phyloP scores from a whole-genome alignment of 2,113 vertebrate genomes.

The Dendrocopos noguchii region DNA sequence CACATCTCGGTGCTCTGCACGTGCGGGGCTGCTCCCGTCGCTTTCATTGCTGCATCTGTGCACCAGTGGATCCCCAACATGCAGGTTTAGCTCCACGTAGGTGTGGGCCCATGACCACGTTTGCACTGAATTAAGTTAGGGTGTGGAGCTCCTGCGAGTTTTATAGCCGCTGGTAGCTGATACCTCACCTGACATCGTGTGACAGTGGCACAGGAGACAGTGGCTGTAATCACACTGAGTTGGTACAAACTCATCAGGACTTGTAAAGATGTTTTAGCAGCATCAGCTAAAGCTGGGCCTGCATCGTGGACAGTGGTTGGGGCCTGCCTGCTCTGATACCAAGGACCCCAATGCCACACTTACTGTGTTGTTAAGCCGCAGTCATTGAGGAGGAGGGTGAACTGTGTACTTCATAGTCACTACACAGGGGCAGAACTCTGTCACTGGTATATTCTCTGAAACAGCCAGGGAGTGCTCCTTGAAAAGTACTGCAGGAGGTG shows the following conservation, averaged over 20 bases:
- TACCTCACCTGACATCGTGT: background rate
- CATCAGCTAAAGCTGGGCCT: background rate
- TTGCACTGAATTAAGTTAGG: background rate
- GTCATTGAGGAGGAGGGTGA: background rate
- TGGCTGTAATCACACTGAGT: background rate
- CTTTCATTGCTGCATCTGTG: background rate
- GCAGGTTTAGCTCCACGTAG: background rate
- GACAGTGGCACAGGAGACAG: background rate
- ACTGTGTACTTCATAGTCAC: background rate
- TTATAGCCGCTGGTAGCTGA: background rate
- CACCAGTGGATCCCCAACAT: background rate
- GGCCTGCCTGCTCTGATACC: background rate
- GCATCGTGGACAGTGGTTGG: background rate
- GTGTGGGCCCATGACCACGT: accelerated
- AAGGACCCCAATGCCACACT: background rate
- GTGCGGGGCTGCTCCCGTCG: background rate
- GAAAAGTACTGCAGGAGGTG: background rate
- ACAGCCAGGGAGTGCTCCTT: background rate
- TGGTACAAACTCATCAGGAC: background rate
- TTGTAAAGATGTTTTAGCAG: background rate
- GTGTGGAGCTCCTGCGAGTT: background rate
- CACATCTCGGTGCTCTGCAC: background rate
- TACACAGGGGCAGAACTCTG: background rate
- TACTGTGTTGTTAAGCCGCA: background rate
- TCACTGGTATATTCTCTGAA: background rate